Percentiles rank a stretch among this genome's conserved stretches.
Conservation (phyloP, 92 coral and sea anemone genomes). For the Chrysogorgia sp. region DNA sequence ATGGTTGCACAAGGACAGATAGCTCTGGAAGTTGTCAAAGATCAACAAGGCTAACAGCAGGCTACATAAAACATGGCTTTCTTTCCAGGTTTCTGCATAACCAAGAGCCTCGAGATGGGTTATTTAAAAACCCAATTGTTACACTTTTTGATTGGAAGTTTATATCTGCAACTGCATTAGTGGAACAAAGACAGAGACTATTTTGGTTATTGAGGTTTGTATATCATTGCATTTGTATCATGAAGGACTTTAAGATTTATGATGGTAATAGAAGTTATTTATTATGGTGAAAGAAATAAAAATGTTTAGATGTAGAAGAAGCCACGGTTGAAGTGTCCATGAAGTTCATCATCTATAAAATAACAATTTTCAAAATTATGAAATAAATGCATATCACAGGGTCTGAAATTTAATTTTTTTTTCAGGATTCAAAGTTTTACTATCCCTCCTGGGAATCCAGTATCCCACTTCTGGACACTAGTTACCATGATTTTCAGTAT, state of each 20-base stretch:
- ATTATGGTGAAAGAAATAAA: too few relatives aligned
- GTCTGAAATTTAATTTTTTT: too few relatives aligned
- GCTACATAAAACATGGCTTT: conserved; percentile 33
- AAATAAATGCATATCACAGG: too few relatives aligned
- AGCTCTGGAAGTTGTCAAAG: background rate
- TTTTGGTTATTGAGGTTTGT: conserved; percentile 79
- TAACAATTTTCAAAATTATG: too few relatives aligned
- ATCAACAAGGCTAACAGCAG: background rate
- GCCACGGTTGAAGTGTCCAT: too few relatives aligned
- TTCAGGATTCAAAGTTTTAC: too few relatives aligned
- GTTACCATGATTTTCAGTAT: too few relatives aligned
- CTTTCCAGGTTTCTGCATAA: conserved; percentile 54
- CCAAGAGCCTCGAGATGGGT: conserved; percentile 47
- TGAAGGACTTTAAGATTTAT: too few relatives aligned
- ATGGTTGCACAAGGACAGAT: background rate
- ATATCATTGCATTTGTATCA: too few relatives aligned
- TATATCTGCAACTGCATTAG: conserved; percentile 72
- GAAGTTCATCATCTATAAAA: too few relatives aligned
- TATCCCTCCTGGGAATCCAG: too few relatives aligned
- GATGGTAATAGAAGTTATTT: background rate
- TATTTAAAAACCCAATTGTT: conserved; percentile 57
- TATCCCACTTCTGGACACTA: too few relatives aligned
- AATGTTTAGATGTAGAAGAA: background rate
- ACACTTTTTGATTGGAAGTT: conserved; percentile 80
- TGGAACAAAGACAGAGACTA: conserved; percentile 75